Percentiles rank a stretch among this genome's conserved stretches.
Conservation (phyloP, 1,140 invertebrate species). For the Bombus consobrinus region DNA sequence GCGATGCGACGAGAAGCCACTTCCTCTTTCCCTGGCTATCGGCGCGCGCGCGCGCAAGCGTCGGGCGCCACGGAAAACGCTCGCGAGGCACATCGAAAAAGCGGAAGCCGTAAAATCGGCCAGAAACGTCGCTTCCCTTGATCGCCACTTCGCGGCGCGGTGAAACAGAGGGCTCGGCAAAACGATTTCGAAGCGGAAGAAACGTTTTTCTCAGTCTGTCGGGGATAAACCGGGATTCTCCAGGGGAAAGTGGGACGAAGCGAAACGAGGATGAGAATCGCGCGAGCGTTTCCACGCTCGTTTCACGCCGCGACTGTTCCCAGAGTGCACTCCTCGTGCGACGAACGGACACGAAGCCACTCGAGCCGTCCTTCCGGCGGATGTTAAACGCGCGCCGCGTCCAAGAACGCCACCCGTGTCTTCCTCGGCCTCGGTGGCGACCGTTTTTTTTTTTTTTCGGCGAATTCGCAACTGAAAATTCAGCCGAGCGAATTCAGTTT, state of each 20-base stretch:
- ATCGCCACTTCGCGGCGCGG: slow-evolving; percentile 34
- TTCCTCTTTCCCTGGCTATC: not conserved
- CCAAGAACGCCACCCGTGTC: slow-evolving; percentile 10
- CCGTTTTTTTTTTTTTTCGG: slow-evolving; percentile 36
- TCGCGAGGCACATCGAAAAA: slow-evolving; percentile 32
- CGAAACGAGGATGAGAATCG: slow-evolving; percentile 7
- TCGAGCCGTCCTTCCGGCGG: slow-evolving; percentile 18
- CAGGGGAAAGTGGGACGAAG: not conserved
- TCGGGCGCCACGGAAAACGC: not conserved
- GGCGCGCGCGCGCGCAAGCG: no score
- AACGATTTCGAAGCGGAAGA: slow-evolving; percentile 41
- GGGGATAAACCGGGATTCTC: slow-evolving; percentile 26
- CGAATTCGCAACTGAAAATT: not conserved
- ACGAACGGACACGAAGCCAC: slow-evolving; percentile 54
- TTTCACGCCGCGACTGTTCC: slow-evolving; percentile 62
- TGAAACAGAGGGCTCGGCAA: not conserved
- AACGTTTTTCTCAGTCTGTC: slow-evolving; percentile 53
- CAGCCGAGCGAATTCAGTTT: slow-evolving; percentile 27
- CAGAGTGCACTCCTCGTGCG: slow-evolving; percentile 53
- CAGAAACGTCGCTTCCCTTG: slow-evolving; percentile 10
- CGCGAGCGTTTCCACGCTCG: slow-evolving; percentile 52
- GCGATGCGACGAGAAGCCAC: no score
- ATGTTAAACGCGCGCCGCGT: slow-evolving; percentile 17
- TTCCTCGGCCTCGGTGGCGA: not conserved
- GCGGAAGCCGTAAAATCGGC: slow-evolving; percentile 48